Evolutionary conservation across 1,140 invertebrate species (phyloP).

Genomic region (Carcinoscorpius rotundicauda): DNA sequence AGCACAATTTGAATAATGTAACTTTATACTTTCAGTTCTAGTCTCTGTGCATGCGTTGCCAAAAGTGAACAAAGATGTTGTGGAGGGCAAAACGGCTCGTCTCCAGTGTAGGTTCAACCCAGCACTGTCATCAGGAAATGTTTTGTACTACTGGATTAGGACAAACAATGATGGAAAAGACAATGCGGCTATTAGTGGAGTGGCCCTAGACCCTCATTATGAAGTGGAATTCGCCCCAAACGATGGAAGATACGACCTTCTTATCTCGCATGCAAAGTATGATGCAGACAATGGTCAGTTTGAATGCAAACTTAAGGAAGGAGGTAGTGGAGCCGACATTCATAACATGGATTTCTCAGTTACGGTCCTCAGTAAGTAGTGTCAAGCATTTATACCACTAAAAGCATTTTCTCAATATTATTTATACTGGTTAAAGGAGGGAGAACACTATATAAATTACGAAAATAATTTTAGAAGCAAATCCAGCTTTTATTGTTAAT

Average conservation of each 20-base stretch:
- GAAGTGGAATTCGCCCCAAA: conserved; percentile 58
- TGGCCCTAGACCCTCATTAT: conserved; percentile 60
- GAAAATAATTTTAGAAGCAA: too few species aligned
- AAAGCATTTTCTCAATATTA: too few species aligned
- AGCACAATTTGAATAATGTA: too few species aligned
- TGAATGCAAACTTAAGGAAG: conserved; percentile 74
- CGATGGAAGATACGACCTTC: conserved; percentile 72
- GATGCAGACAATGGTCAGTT: conserved; percentile 81
- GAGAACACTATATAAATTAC: too few species aligned
- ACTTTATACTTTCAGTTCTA: too few species aligned
- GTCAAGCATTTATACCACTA: neutral
- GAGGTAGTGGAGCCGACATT: conserved; percentile 63
- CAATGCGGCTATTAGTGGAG: conserved; percentile 54
- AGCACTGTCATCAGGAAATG: conserved; percentile 39
- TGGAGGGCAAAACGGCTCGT: conserved; percentile 59
- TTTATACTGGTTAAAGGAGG: too few species aligned
- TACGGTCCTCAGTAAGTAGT: conserved; percentile 51
- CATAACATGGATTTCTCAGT: conserved; percentile 68
- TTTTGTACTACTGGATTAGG: conserved; percentile 60
- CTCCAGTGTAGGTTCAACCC: conserved; percentile 63
- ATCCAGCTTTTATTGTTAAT: too few species aligned
- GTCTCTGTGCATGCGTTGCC: too few species aligned
- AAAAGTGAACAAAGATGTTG: conserved; percentile 9
- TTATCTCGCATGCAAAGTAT: conserved; percentile 53
- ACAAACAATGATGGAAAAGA: conserved; percentile 49